Percentiles rank a stretch among this genome's conserved stretches.
Conservation (phyloP, 2,888 invertebrate species). For the Icerya purchasi region DNA sequence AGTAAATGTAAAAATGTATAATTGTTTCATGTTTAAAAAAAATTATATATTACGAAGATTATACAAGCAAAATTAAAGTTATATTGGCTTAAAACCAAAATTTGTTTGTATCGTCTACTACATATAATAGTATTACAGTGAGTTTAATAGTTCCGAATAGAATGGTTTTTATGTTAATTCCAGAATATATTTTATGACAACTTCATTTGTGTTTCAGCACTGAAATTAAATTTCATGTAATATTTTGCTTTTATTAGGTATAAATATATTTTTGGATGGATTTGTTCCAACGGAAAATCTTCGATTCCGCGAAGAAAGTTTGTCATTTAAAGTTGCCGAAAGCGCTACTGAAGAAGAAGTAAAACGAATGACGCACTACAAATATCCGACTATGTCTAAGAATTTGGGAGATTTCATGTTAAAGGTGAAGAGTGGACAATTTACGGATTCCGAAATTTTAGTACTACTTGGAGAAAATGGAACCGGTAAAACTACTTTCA, state of each 20-base stretch:
- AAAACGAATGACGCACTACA: constrained; percentile 39
- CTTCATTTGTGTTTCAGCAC: too few species aligned
- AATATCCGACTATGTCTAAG: constrained; percentile 82
- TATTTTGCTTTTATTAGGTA: constrained; percentile 33
- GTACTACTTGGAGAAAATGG: constrained; percentile 92
- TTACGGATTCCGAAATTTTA: constrained; percentile 97
- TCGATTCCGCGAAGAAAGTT: constrained; percentile 87
- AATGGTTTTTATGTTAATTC: too few species aligned
- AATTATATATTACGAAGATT: too few species aligned
- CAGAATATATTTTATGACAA: too few species aligned
- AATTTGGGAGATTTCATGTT: constrained; percentile 59
- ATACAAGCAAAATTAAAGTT: too few species aligned
- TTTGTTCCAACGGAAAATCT: constrained; percentile 98
- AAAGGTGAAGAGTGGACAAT: constrained; percentile 68
- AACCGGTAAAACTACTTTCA: constrained; percentile 98
- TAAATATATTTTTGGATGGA: constrained; percentile 97
- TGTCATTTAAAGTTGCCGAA: constrained; percentile 96
- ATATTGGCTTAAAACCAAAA: too few species aligned
- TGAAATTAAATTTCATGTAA: too few species aligned
- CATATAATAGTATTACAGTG: too few species aligned
- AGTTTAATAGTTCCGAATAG: too few species aligned
- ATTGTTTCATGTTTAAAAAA: too few species aligned
- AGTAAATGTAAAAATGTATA: too few species aligned
- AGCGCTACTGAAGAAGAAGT: constrained; percentile 85
- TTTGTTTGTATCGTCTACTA: too few species aligned